These are phyloP conservation scores for Macrophya annulata DNA, from an alignment of 2,888 invertebrate species.

Conservation along the genomic window DNA sequence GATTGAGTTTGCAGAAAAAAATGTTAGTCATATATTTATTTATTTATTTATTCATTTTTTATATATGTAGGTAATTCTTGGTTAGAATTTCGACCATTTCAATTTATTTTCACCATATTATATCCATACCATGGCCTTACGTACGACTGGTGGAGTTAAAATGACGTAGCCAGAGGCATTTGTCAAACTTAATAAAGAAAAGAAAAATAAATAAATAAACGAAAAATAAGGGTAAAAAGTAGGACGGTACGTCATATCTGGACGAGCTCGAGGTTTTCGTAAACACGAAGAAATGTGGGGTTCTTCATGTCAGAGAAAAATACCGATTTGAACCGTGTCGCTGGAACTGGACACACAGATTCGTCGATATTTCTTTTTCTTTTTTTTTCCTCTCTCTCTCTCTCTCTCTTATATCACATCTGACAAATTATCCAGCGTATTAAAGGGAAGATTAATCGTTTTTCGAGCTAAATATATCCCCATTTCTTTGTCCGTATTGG, in stretches of 20 bases:
- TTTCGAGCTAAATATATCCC: neutral
- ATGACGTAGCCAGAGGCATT: neutral
- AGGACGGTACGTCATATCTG: conserved; percentile 14
- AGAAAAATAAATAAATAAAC: too few relatives aligned
- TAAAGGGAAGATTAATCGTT: conserved; percentile 51
- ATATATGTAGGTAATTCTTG: neutral
- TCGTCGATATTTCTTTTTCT: conserved; percentile 50
- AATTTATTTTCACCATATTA: neutral
- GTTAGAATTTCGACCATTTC: neutral
- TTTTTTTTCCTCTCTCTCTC: too few relatives aligned
- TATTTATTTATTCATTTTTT: neutral
- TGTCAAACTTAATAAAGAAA: conserved; percentile 19
- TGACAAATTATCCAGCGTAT: conserved; percentile 52
- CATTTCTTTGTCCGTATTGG: neutral
- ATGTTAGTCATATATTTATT: neutral
- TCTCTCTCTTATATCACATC: neutral
- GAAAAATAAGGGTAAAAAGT: neutral
- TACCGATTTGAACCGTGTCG: conserved; percentile 30
- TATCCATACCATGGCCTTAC: neutral
- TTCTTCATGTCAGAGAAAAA: conserved; percentile 19
- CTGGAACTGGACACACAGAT: conserved; percentile 23
- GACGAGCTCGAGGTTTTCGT: conserved; percentile 21
- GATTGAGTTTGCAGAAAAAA: neutral
- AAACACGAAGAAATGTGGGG: conserved; percentile 23
- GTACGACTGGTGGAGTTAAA: neutral